Evolutionary conservation across 1,140 invertebrate genomes (phyloP).

Genomic region (Trichonephila inaurata): DNA sequence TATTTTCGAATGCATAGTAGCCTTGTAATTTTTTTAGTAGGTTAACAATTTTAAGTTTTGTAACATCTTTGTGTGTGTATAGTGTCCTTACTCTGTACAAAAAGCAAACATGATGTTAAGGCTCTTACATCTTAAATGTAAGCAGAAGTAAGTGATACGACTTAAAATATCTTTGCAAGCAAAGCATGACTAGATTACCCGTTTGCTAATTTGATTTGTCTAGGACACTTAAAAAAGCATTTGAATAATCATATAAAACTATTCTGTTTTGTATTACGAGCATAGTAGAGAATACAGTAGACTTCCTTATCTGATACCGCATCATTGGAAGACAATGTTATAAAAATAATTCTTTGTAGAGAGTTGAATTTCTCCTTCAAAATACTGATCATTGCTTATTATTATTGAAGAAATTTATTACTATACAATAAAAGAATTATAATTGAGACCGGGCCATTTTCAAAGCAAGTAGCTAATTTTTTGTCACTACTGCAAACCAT

Average conservation of each 20-base stretch:
- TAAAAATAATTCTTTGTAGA: no score
- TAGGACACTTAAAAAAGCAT: constrained; percentile 18
- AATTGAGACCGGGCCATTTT: no score
- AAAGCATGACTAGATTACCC: constrained; percentile 70
- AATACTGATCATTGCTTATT: no score
- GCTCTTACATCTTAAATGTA: neutral
- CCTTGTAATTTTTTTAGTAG: neutral
- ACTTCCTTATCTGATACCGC: neutral
- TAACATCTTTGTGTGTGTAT: neutral
- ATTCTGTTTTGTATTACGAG: constrained; percentile 45
- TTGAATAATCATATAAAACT: constrained; percentile 66
- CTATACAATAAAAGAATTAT: no score
- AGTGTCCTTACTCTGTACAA: neutral
- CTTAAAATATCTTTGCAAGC: neutral
- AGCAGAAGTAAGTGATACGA: neutral
- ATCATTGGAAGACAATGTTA: neutral
- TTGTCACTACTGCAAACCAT: no score
- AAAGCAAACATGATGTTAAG: constrained; percentile 1
- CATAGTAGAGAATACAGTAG: neutral
- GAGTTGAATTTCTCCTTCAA: no score
- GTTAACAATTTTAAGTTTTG: neutral
- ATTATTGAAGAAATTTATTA: no score
- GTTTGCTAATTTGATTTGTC: constrained; percentile 36
- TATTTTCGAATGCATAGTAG: neutral
- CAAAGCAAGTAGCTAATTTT: no score